Evolutionary conservation across 2,113 vertebrate species (phyloP).

Genomic region (Malurus elegans): DNA sequence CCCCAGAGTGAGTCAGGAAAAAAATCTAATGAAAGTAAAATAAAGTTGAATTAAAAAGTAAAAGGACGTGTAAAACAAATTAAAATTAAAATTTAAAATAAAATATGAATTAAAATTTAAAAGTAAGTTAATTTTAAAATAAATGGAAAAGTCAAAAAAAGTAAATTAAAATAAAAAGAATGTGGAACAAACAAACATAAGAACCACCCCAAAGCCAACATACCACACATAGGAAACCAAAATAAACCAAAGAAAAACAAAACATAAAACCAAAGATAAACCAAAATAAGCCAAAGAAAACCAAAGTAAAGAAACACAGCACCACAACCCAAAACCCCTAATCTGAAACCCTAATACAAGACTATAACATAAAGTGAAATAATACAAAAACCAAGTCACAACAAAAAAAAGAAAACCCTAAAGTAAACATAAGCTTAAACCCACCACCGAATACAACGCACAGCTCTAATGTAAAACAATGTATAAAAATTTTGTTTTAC

Average conservation of each 20-base stretch:
- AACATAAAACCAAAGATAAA: background rate
- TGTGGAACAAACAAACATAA: background rate
- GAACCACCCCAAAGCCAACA: background rate
- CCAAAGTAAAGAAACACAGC: background rate
- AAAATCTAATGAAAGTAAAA: background rate
- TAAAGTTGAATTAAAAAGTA: background rate
- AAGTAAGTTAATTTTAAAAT: background rate
- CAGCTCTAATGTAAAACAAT: accelerated
- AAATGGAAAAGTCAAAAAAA: background rate
- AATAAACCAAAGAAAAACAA: background rate
- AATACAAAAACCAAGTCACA: background rate
- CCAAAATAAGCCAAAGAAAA: background rate
- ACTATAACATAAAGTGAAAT: background rate
- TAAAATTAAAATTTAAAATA: background rate
- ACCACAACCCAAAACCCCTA: background rate
- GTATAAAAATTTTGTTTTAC: background rate
- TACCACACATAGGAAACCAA: background rate
- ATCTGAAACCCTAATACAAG: background rate
- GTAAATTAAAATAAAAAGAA: background rate
- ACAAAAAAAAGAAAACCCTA: background rate
- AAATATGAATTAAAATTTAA: background rate
- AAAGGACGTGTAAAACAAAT: background rate
- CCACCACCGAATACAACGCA: background rate
- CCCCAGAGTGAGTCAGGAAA: background rate
- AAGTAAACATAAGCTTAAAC: background rate